Base-by-base conservation (phyloP, 2,113 vertebrate genomes). In the Beaufortia kweichowensis region DNA sequence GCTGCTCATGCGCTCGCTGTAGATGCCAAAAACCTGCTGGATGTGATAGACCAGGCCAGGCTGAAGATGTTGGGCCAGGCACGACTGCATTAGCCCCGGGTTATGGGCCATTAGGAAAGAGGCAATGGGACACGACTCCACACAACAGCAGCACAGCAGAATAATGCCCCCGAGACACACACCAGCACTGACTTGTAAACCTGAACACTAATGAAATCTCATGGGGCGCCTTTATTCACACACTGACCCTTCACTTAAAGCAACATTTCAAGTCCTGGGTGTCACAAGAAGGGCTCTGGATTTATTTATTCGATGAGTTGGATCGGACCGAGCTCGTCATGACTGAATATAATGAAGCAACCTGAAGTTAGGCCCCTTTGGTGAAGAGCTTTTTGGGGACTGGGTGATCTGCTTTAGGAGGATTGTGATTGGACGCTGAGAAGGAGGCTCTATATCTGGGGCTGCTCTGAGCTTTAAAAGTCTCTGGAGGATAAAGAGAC, bases 11-110 rank as follows among this genome's bases (percentile, higher is more conserved):
- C 94, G 0, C 89, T 95, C 82, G 94, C 94, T 0, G 94, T 95
- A 75, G 93, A 95, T 3, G 94, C 94, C 84, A 95, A 95, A 41
- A 93, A 92, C 83, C 69, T 95, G 77, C 89, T 95, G 33, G 94
- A 95, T 19, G 93, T 93, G 68, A 93, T 94, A 0, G 96, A 98
- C 88, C 97, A 98, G 83, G 95, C 96, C n/a, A 90, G 95, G 67
- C 92, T 98, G 81, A 97, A 96, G 87, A 91, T 94, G 91, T 92
- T 97, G 72, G 92, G 93, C 5, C 96, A 96, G 83, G 81, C 94
- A 56, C 90, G 95, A 29, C 95, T 95, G 0, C 96, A 96, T 86
- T 98, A 92, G 85, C 83, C 77, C 69, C 57, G 2, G 0, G 31
- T 17, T 21, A 33, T 17, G 7, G 26, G 9, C n/a, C 19, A 21